phyloP scores from a whole-genome alignment of 1,140 invertebrate genomes.

The Ostrea edulis region DNA sequence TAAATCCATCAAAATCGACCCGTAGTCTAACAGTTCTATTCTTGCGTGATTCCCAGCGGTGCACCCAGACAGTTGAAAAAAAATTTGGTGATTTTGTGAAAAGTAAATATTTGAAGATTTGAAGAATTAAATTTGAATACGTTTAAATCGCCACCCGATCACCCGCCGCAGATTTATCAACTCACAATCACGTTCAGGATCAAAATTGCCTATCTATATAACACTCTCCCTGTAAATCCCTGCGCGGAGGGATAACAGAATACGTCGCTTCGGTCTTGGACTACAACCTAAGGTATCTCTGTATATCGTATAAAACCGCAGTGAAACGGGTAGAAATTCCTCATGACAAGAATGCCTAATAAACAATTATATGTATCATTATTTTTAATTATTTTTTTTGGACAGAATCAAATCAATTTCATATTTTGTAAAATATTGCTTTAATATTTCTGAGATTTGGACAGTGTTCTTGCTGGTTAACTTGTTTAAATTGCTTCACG shows the following conservation, averaged over 20 bases:
- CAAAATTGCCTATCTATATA: background rate
- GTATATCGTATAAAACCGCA: no score
- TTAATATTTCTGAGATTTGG: no score
- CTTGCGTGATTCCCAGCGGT: background rate
- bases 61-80: background rate
- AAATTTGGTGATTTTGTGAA: constrained; percentile 6
- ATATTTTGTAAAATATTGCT: no score
- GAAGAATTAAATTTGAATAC: constrained; percentile 28
- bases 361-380: no score
- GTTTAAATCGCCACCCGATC: constrained; percentile 11
- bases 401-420: no score
- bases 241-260: background rate
- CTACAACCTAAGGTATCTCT: background rate
- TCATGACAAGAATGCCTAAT: no score
- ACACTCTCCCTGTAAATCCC: background rate
- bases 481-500: no score
- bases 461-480: no score
- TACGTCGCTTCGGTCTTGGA: background rate
- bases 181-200: background rate
- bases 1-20: background rate
- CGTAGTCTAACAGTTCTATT: background rate
- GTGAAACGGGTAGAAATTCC: no score
- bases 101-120: constrained; percentile 38
- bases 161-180: constrained; percentile 18
- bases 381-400: no score